Evolutionary conservation across 2,888 invertebrate genomes (phyloP).

Genomic region (Conus canariensis): DNA sequence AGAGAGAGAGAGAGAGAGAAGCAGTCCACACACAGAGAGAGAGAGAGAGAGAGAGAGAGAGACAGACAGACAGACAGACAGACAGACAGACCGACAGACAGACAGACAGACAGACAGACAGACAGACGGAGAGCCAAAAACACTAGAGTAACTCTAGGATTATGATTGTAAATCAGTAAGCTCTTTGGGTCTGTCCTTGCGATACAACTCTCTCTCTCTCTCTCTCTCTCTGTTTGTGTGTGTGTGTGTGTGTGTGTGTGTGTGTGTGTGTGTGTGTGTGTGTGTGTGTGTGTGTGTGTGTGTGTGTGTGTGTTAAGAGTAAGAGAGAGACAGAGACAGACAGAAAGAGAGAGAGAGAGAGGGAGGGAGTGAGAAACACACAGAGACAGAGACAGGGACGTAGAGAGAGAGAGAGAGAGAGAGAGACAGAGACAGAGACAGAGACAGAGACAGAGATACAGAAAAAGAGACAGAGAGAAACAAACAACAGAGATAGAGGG

Average conservation of each 20-base stretch:
- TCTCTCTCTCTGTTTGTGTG: no score
- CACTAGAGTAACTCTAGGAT: no score
- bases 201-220: no score
- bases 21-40: neutral
- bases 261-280: no score
- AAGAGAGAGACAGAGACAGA: slow-evolving; percentile 3
- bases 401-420: slow-evolving; percentile 38
- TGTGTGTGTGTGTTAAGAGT: neutral
- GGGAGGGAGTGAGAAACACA: neutral
- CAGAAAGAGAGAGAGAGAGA: neutral
- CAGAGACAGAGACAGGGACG: slow-evolving; percentile 25
- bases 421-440: slow-evolving; percentile 34
- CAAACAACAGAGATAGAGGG: neutral
- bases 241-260: no score
- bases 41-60: neutral
- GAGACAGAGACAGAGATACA: slow-evolving; percentile 35
- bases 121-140: slow-evolving; percentile 14
- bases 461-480: slow-evolving; percentile 31
- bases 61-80: slow-evolving; percentile 29
- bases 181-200: no score
- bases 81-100: slow-evolving; percentile 35
- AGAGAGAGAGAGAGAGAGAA: neutral
- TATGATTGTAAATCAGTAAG: no score
- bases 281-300: no score
- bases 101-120: slow-evolving; percentile 41